These are phyloP conservation scores for Lithosia quadra DNA, from an alignment of 2,888 invertebrate genomes.

Conservation along the genomic window DNA sequence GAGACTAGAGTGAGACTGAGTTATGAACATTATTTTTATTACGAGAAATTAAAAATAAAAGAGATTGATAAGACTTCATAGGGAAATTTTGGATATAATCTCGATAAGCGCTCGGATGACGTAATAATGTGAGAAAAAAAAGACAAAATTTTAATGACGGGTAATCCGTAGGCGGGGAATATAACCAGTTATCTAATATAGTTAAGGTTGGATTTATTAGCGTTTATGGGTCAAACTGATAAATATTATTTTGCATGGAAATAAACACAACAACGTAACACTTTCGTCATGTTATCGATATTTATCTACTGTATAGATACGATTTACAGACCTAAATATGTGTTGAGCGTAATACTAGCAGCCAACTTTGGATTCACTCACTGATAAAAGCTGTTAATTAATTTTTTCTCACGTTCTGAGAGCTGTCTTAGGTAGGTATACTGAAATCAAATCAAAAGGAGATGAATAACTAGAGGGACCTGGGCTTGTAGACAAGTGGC, in stretches of 20 bases:
- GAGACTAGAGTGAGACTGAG: no score
- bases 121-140: neutral
- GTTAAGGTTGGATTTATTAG: slow-evolving; percentile 46
- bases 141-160: slow-evolving; percentile 13
- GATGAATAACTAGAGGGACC: no score
- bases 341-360: neutral
- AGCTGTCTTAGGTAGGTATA: neutral
- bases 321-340: slow-evolving; percentile 16
- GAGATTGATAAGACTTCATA: no score
- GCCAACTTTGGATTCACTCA: neutral
- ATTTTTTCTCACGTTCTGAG: neutral
- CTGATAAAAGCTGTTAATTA: neutral
- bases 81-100: neutral
- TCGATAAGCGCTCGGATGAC: neutral
- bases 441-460: no score
- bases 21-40: no score
- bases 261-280: slow-evolving; percentile 32
- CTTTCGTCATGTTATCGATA: slow-evolving; percentile 18
- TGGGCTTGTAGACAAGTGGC: no score
- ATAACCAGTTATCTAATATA: slow-evolving; percentile 43
- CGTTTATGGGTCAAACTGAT: slow-evolving; percentile 51
- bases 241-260: slow-evolving; percentile 44
- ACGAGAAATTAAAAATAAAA: no score
- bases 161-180: slow-evolving; percentile 28
- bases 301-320: slow-evolving; percentile 14